phyloP scores from a whole-genome alignment of 2,888 invertebrate species.

The Macrophya annulata region DNA sequence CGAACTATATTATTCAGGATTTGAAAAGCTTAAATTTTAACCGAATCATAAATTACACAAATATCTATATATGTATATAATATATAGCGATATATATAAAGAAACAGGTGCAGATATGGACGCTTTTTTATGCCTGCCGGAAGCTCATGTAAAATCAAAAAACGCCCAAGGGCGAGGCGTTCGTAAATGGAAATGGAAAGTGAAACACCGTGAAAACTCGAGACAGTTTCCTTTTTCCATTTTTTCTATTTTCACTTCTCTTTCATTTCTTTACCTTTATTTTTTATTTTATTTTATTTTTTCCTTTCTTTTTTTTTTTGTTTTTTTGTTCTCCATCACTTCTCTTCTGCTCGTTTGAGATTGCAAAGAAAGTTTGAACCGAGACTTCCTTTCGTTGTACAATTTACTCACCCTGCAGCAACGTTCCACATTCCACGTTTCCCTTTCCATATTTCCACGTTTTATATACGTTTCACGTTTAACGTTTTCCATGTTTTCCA shows the following conservation, averaged over 20 bases:
- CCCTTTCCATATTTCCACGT: not conserved
- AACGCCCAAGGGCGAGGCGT: not conserved
- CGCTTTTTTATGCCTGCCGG: not conserved
- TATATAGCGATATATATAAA: not conserved
- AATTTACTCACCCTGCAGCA: not conserved
- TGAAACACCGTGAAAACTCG: conserved; percentile 33
- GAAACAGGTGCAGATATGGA: not conserved
- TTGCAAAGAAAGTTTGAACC: conserved; percentile 13
- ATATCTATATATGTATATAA: not conserved
- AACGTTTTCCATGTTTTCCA: not conserved
- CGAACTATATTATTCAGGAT: conserved; percentile 8
- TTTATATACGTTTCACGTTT: not conserved
- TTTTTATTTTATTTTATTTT: too few species aligned
- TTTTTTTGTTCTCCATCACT: not conserved
- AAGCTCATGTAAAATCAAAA: conserved; percentile 22
- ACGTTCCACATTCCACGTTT: conserved; percentile 18
- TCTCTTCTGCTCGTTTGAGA: not conserved
- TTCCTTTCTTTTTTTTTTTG: not conserved
- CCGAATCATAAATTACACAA: not conserved
- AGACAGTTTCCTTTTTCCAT: conserved; percentile 1
- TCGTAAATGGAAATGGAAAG: conserved; percentile 50
- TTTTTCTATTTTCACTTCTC: conserved; percentile 34
- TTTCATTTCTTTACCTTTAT: not conserved
- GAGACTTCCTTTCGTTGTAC: conserved; percentile 11
- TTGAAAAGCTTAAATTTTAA: not conserved